Base-by-base conservation (phyloP, 2,888 invertebrate species). In the Drosophila fulvimacula region DNA sequence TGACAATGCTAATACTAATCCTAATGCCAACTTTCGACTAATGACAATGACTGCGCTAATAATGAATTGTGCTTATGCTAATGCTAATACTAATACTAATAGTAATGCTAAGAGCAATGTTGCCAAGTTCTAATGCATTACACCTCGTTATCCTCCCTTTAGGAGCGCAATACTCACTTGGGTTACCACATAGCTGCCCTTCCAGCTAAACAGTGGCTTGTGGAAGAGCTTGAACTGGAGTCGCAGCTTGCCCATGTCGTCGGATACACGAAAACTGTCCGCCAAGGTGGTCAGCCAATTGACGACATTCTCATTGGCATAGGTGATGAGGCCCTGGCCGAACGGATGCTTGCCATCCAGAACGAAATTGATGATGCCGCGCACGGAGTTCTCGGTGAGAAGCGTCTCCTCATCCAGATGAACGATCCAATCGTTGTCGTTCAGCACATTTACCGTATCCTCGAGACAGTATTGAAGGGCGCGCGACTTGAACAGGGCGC, bases 211-310 rank as follows among this genome's bases (percentile, higher is more conserved):
- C 62, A 98, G 93, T 19, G 99, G 98, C 91, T 97, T 97, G 92
- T 98, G 98, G 92, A 99, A 98, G 92, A 97, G 93, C 88, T 96
- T 96, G 91, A 99, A 98, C 92, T 98, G 98, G 76, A 98, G 94
- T 85, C 98, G 94, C 61, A 99, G 93, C 93, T 99, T 99, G 64
- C 99, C 99, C 98, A 99, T 98, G 90, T 99, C 99, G 93, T 99
- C 98, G 27, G 98, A 97, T 1, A 99, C 98, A 76, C 99, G 95
- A 92, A 97, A 98, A 90, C 97, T 98, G 91, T 99, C 99, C 15
- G 98, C 98, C 78, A 99, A 93, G 0, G 99, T 99, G 21, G 98
- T 99, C 72, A 98, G 94, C 98, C 98, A 98, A 92, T 99, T 99
- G 58, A 98, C 97, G 76, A 99, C 96, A 91, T 97, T 96, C 92